Conservation (phyloP, 2,797 vertebrate species). For the Spondyliosoma cantharus region DNA sequence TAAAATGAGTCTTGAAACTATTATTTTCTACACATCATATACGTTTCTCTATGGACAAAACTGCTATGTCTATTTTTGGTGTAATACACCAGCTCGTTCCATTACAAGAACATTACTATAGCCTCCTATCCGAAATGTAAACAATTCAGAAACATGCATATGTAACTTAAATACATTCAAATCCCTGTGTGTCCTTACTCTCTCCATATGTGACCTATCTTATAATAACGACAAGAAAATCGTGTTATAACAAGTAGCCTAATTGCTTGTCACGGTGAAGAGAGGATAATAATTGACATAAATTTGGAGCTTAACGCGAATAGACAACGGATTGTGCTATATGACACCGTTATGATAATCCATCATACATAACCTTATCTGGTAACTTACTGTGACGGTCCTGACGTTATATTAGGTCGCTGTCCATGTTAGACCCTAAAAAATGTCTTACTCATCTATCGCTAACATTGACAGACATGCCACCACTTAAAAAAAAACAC, state of each 20-base stretch:
- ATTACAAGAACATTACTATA: too few relatives aligned
- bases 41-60: too few relatives aligned
- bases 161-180: background rate
- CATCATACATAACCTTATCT: background rate
- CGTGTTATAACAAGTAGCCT: too few relatives aligned
- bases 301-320: too few relatives aligned
- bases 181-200: background rate
- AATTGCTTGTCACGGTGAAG: background rate
- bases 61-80: too few relatives aligned
- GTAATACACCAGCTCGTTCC: too few relatives aligned
- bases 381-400: background rate
- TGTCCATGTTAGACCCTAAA: background rate
- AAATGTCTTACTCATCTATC: background rate
- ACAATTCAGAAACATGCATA: background rate
- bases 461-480: background rate
- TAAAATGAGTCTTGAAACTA: background rate
- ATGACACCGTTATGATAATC: background rate
- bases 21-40: too few relatives aligned
- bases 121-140: background rate
- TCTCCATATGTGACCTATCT: background rate
- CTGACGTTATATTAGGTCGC: background rate
- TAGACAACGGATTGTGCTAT: too few relatives aligned
- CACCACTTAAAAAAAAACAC: fast-evolving
- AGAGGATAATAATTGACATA: too few relatives aligned
- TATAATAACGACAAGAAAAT: background rate